Conservation (phyloP, 1,140 invertebrate species). For the Saxidomus purpurata region DNA sequence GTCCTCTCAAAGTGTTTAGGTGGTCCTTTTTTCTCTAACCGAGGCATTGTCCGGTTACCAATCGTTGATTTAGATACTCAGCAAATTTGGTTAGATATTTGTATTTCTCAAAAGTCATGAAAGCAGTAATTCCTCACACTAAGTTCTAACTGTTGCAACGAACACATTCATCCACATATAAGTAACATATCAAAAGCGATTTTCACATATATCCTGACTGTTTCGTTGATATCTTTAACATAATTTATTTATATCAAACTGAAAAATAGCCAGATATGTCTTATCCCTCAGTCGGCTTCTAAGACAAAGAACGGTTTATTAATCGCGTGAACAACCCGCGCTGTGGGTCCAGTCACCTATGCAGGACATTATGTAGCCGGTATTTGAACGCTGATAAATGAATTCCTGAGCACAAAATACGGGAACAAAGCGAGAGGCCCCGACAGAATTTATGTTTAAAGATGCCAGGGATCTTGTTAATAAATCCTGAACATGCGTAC, state of each 20-base stretch:
- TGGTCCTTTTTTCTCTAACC: slow-evolving; percentile 60
- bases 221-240: not conserved
- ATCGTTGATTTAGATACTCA: not conserved
- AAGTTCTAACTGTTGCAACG: not conserved
- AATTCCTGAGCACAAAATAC: not conserved
- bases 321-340: slow-evolving; percentile 25
- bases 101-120: no score
- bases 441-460: not conserved
- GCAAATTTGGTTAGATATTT: not conserved
- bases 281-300: not conserved
- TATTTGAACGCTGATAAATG: slow-evolving; percentile 29
- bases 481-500: no score
- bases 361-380: not conserved
- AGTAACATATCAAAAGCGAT: not conserved
- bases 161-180: not conserved
- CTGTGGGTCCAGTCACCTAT: slow-evolving; percentile 8
- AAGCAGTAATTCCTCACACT: not conserved
- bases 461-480: no score
- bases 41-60: slow-evolving; percentile 29
- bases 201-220: not conserved
- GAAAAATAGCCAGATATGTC: not conserved
- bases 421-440: not conserved
- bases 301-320: slow-evolving; percentile 30
- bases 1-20: slow-evolving; percentile 77
- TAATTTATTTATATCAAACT: not conserved